Evolutionary conservation across 1,140 invertebrate species (phyloP).

Genomic region (Thalassaphorura encarpata): DNA sequence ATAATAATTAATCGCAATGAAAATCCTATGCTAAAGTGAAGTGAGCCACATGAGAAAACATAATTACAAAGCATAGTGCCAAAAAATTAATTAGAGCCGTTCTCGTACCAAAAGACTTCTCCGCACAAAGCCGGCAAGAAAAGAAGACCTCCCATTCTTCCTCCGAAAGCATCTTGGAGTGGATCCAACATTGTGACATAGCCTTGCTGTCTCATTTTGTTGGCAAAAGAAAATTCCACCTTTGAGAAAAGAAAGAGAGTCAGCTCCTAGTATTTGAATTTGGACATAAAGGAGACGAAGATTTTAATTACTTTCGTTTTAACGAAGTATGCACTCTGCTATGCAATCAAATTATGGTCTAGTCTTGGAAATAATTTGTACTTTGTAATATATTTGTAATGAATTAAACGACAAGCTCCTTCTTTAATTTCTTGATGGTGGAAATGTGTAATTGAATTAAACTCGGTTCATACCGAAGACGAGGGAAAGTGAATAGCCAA

Average conservation of each 20-base stretch:
- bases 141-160: conserved; percentile 62
- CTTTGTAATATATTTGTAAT: too few species aligned
- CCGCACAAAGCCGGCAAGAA: conserved; percentile 68
- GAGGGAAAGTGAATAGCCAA: conserved; percentile 68
- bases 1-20: too few species aligned
- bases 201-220: conserved; percentile 64
- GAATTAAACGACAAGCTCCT: too few species aligned
- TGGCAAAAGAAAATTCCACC: conserved; percentile 68
- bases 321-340: not conserved
- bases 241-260: too few species aligned
- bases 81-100: too few species aligned
- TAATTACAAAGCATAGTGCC: conserved; percentile 38
- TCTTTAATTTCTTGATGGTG: too few species aligned
- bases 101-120: conserved; percentile 76
- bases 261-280: too few species aligned
- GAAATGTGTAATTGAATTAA: too few species aligned
- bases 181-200: conserved; percentile 82
- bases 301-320: not conserved
- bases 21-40: too few species aligned
- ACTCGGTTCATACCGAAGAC: conserved; percentile 58
- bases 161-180: conserved; percentile 64
- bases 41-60: conserved; percentile 61
- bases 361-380: too few species aligned
- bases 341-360: not conserved
- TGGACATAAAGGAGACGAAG: too few species aligned